Evolutionary conservation across 2,888 invertebrate species (phyloP).

Genomic region (Machimus rusticus): DNA sequence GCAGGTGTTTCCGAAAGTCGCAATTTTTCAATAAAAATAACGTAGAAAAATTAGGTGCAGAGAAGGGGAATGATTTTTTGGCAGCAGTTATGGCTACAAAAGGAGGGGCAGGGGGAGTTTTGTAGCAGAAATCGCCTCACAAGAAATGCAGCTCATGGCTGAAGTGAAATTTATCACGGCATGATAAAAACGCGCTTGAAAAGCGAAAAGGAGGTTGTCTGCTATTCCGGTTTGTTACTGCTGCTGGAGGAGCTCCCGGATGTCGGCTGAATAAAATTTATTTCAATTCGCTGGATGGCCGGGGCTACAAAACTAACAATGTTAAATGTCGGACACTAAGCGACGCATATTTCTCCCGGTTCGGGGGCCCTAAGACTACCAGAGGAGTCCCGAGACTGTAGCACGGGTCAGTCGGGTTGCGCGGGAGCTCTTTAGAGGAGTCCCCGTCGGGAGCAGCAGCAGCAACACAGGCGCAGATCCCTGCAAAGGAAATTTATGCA

Average conservation of each 20-base stretch:
- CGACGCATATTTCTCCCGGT: constrained; percentile 27
- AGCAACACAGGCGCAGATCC: not conserved
- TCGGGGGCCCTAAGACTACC: not conserved
- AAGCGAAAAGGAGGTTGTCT: not conserved
- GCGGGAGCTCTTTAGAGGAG: not conserved
- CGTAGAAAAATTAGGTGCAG: not conserved
- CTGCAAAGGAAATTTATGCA: constrained; percentile 43
- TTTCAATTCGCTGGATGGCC: constrained; percentile 3
- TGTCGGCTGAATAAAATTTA: constrained; percentile 22
- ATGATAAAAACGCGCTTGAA: constrained; percentile 15
- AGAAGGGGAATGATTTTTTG: not conserved
- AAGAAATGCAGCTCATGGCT: not conserved
- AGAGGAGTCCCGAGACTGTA: not conserved
- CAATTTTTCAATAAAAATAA: constrained; percentile 15
- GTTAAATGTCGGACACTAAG: constrained; percentile 28
- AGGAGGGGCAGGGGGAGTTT: not conserved
- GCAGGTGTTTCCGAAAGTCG: constrained; percentile 28
- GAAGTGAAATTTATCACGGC: constrained; percentile 4
- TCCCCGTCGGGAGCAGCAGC: not conserved
- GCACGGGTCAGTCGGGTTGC: not conserved
- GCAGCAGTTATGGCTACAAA: not conserved
- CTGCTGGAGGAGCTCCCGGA: not conserved
- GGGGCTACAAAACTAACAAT: not conserved
- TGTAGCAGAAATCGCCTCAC: not conserved
- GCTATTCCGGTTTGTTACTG: not conserved